Evolutionary conservation across 35 echinoderm and acorn worm genomes (phyloP).

Genomic region (Holothuria glaberrima): DNA sequence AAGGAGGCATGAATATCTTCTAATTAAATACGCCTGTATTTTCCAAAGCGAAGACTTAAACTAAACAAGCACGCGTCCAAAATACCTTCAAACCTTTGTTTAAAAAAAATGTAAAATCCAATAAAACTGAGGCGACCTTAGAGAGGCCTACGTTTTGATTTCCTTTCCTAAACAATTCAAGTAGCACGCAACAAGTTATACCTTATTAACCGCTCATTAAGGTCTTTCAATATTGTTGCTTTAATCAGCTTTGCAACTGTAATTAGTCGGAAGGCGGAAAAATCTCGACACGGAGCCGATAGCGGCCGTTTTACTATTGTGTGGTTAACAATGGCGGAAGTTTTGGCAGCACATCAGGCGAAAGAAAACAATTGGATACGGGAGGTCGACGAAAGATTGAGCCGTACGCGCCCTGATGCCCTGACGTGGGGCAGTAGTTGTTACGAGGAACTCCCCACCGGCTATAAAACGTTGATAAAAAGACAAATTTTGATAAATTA

Average conservation of each 20-base stretch:
- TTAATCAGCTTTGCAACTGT: constrained; percentile 16
- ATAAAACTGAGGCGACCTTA: constrained; percentile 6
- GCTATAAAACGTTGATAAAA: background rate
- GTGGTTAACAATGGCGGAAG: constrained; percentile 14
- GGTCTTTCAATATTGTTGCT: background rate
- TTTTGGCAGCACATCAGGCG: background rate
- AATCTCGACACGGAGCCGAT: background rate
- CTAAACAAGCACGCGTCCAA: background rate
- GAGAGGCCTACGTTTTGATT: constrained; percentile 5
- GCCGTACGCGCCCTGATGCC: background rate
- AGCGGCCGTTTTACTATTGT: background rate
- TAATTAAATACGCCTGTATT: constrained; percentile 31
- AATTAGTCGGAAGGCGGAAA: constrained; percentile 17
- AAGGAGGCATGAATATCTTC: background rate
- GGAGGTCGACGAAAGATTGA: background rate
- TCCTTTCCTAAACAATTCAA: constrained; percentile 21
- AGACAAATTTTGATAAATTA: background rate
- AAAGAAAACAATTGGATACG: constrained; percentile 7
- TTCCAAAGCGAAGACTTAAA: background rate
- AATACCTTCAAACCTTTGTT: constrained; percentile 36
- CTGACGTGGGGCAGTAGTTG: background rate
- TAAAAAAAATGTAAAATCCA: background rate
- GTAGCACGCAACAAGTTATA: constrained; percentile 33
- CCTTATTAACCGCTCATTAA: constrained; percentile 13
- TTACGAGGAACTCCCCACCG: background rate